A percentile compares a stretch with the other conserved stretches of the same genome.
Evolutionary conservation across 2,888 invertebrate genomes (phyloP).

Genomic region (Brachypterus glaber): DNA sequence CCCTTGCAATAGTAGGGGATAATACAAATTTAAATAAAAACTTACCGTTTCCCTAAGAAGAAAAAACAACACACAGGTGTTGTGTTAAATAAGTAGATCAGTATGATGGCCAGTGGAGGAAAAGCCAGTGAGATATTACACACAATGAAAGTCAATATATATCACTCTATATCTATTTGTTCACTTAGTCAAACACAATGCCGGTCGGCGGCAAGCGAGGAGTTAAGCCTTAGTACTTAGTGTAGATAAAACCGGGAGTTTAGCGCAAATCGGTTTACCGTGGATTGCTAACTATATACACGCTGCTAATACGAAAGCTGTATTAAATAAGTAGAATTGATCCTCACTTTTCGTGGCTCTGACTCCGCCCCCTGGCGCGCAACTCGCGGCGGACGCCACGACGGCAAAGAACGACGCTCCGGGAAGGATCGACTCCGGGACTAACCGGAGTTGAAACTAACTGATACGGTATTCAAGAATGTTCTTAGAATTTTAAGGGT

Average conservation of each 20-base stretch:
- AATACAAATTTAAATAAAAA: too few species aligned
- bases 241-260: constrained; percentile 44
- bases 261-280: constrained; percentile 45
- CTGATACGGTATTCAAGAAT: too few species aligned
- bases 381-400: constrained; percentile 24
- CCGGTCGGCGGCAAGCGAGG: constrained; percentile 21
- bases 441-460: too few species aligned
- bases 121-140: constrained; percentile 10
- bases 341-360: constrained; percentile 43
- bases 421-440: constrained; percentile 25
- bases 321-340: constrained; percentile 45
- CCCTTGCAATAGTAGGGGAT: too few species aligned
- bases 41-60: too few species aligned
- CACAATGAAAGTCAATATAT: constrained; percentile 39
- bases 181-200: constrained; percentile 44
- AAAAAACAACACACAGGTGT: too few species aligned
- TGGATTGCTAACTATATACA: constrained; percentile 45
- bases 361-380: constrained; percentile 31
- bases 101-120: neutral
- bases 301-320: constrained; percentile 44
- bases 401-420: constrained; percentile 23
- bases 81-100: too few species aligned
- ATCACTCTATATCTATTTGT: constrained; percentile 45
- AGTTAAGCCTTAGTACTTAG: constrained; percentile 44
- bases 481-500: too few species aligned